Evolutionary conservation across 1,140 invertebrate species (phyloP).

Genomic region (Cardiocondyla obscurior): DNA sequence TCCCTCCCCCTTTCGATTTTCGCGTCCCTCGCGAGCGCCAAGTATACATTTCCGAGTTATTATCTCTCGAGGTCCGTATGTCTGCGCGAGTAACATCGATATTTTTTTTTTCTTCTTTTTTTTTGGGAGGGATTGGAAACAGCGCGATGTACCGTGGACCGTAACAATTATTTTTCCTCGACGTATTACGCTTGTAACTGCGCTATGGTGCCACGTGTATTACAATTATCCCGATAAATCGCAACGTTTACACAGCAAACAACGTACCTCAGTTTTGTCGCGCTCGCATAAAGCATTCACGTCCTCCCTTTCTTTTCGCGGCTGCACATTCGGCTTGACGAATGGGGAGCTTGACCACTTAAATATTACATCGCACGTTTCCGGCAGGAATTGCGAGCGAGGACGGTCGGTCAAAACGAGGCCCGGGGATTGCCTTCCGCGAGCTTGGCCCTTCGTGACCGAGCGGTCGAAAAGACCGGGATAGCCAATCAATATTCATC

Average conservation of each 20-base stretch:
- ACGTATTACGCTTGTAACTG: background rate
- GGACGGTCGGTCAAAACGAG: constrained; percentile 6
- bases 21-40: background rate
- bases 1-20: constrained; percentile 8
- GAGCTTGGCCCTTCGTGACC: background rate
- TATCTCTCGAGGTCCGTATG: constrained; percentile 18
- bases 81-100: constrained; percentile 18
- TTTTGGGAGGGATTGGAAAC: constrained; percentile 41
- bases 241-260: background rate
- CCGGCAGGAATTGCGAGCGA: background rate
- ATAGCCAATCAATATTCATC: constrained; percentile 53
- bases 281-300: background rate
- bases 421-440: background rate
- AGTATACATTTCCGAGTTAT: constrained; percentile 36
- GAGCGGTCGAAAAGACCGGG: constrained; percentile 16
- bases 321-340: background rate
- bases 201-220: background rate
- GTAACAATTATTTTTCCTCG: constrained; percentile 28
- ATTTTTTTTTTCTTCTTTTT: no score
- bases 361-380: background rate
- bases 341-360: background rate
- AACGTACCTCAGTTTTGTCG: background rate
- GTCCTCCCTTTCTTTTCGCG: background rate
- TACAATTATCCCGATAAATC: constrained; percentile 16
- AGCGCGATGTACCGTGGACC: background rate